Conservation (phyloP, 2,888 invertebrate species). For the Hedya salicella region DNA sequence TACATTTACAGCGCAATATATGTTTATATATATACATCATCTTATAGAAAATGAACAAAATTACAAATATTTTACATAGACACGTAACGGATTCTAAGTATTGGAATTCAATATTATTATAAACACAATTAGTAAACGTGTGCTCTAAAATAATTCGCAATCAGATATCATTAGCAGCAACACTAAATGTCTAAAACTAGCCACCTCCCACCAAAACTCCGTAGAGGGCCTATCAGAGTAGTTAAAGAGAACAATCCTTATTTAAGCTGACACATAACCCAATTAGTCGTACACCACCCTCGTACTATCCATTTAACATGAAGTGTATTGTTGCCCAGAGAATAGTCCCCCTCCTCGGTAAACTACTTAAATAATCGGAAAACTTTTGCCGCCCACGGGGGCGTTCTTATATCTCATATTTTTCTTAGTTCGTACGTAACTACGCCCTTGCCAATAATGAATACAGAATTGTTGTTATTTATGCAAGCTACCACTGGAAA, state of each 20-base stretch:
- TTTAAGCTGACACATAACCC: constrained; percentile 59
- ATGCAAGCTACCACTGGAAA: neutral
- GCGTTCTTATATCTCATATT: constrained; percentile 21
- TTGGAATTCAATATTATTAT: too few species aligned
- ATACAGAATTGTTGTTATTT: neutral
- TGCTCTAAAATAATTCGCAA: neutral
- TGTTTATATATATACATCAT: too few species aligned
- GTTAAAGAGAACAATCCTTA: constrained; percentile 51
- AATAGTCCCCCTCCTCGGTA: constrained; percentile 54
- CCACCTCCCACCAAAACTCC: constrained; percentile 36
- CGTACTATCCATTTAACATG: constrained; percentile 58
- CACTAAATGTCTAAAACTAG: constrained; percentile 9
- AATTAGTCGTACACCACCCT: constrained; percentile 60
- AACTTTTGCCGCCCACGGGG: constrained; percentile 57
- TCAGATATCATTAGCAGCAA: neutral
- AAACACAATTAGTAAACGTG: too few species aligned
- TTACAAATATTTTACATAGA: too few species aligned
- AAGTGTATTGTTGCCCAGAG: constrained; percentile 61
- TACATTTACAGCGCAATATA: too few species aligned
- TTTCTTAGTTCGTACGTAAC: constrained; percentile 15
- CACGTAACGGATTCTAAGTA: too few species aligned
- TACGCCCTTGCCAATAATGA: neutral
- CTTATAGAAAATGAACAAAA: too few species aligned
- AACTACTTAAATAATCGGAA: constrained; percentile 62
- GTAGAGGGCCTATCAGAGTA: constrained; percentile 21